phyloP scores from a whole-genome alignment of 2,888 invertebrate genomes.

The Charanyca ferruginea region DNA sequence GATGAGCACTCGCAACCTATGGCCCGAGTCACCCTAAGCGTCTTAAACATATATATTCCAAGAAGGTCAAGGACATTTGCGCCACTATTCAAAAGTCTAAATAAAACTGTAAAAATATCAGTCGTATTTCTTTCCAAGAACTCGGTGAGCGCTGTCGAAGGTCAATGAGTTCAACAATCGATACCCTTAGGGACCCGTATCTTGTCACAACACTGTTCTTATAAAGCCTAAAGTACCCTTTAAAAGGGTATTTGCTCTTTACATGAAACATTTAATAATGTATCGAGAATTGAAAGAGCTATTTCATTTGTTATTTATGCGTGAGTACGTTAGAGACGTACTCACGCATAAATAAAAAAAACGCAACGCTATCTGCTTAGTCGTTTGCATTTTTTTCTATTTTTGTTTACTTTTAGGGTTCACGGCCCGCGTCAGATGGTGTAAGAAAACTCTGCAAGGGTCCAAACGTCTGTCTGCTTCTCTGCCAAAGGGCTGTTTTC shows the following conservation, averaged over 20 bases:
- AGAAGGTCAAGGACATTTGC: too few relatives aligned
- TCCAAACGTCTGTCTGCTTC: too few relatives aligned
- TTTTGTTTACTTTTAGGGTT: background rate
- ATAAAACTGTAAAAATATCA: background rate
- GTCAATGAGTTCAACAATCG: conserved; percentile 28
- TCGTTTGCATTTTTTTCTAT: background rate
- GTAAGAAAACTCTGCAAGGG: too few relatives aligned
- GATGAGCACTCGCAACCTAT: too few relatives aligned
- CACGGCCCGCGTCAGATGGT: too few relatives aligned
- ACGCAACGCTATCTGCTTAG: background rate
- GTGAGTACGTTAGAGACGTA: background rate
- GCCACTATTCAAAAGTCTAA: too few relatives aligned
- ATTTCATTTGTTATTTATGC: conserved; percentile 38
- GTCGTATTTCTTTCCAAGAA: background rate
- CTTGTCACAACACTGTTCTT: conserved; percentile 43
- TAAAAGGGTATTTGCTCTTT: conserved; percentile 39
- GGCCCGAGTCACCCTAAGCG: too few relatives aligned
- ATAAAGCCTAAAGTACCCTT: conserved; percentile 40
- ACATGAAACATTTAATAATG: conserved; percentile 49
- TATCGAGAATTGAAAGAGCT: conserved; percentile 27
- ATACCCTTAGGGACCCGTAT: conserved; percentile 34
- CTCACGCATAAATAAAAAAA: too few relatives aligned
- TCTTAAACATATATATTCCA: too few relatives aligned
- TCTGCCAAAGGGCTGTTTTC: too few relatives aligned
- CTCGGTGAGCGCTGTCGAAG: conserved; percentile 7